Conservation (phyloP, 2,797 vertebrate species). For the Enteromius argenteus region DNA sequence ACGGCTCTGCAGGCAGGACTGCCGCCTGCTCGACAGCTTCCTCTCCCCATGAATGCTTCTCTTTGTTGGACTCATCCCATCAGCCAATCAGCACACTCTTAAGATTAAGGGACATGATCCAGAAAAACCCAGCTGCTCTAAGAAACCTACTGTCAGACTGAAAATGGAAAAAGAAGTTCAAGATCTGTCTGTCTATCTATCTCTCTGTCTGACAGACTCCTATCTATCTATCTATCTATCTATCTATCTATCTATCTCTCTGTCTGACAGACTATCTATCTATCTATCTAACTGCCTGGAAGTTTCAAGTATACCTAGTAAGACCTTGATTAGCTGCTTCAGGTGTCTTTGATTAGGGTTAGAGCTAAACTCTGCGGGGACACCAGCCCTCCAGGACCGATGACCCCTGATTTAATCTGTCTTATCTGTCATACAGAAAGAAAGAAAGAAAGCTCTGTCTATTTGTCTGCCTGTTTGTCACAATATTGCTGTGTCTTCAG, state of each 20-base stretch:
- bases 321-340: too few relatives aligned
- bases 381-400: too few relatives aligned
- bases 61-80: conserved; percentile 43
- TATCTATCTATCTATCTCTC: too few relatives aligned
- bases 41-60: conserved; percentile 34
- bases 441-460: neutral
- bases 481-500: neutral
- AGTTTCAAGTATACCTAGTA: too few relatives aligned
- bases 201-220: neutral
- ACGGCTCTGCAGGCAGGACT: neutral
- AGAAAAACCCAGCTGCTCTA: conserved; percentile 30
- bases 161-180: neutral
- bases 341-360: too few relatives aligned
- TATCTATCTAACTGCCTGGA: too few relatives aligned
- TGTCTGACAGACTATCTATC: too few relatives aligned
- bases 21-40: conserved; percentile 25
- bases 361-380: too few relatives aligned
- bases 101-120: conserved; percentile 28
- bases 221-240: too few relatives aligned
- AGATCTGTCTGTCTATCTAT: neutral
- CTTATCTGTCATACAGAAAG: neutral
- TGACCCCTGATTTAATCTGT: neutral
- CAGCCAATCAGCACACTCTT: conserved; percentile 32
- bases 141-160: neutral
- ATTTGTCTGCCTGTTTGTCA: neutral